Conservation (phyloP, 2,888 invertebrate species). For the Malachius bipustulatus region DNA sequence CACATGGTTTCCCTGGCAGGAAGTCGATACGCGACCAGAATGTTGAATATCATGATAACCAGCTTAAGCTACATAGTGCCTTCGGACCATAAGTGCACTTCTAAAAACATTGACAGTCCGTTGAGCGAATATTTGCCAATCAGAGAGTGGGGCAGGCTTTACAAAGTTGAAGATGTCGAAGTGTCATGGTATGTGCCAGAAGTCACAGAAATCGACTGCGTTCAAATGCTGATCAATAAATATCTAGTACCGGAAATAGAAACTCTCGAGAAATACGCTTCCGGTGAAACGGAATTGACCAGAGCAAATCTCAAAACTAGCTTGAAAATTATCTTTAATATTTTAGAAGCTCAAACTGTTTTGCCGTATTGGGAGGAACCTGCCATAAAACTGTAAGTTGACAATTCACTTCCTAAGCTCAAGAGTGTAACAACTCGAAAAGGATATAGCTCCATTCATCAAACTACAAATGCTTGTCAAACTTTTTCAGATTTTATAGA, state of each 20-base stretch:
- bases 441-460: too few species aligned
- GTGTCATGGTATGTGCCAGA: conserved; percentile 71
- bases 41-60: conserved; percentile 47
- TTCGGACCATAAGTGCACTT: conserved; percentile 49
- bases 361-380: conserved; percentile 61
- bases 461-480: too few species aligned
- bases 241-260: conserved; percentile 54
- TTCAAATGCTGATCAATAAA: conserved; percentile 50
- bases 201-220: conserved; percentile 52
- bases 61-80: conserved; percentile 51
- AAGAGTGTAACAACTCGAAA: too few species aligned
- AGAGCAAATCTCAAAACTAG: conserved; percentile 56
- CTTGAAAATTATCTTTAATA: conserved; percentile 53
- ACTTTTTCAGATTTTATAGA: too few species aligned
- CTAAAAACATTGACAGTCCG: conserved; percentile 48
- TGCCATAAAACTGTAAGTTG: conserved; percentile 44
- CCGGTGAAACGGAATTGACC: conserved; percentile 41
- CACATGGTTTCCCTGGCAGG: conserved; percentile 58
- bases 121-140: conserved; percentile 60
- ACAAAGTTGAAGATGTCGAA: conserved; percentile 50
- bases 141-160: conserved; percentile 70
- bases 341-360: conserved; percentile 52
- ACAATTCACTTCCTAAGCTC: too few species aligned
- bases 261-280: conserved; percentile 45
- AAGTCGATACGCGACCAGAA: conserved; percentile 47